A percentile compares a stretch with the other conserved stretches of the same genome.
phyloP scores from a whole-genome alignment of 2,888 invertebrate genomes.

The Leptopilina drosophilae region DNA sequence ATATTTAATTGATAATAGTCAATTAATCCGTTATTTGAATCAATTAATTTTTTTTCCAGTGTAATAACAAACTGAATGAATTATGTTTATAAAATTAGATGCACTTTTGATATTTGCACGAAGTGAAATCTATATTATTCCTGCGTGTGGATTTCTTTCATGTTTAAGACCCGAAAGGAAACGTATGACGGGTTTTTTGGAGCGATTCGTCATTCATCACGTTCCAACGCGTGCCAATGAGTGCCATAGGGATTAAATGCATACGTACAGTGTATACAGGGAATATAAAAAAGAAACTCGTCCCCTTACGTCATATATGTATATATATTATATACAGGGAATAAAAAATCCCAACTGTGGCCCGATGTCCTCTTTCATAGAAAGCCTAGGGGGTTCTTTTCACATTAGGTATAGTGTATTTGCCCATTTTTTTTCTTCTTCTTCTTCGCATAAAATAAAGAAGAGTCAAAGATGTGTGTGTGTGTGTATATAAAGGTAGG shows the following conservation, averaged over 20 bases:
- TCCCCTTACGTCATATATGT: not conserved
- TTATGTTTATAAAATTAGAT: not conserved
- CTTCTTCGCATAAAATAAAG: slow-evolving; percentile 48
- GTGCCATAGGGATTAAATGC: not conserved
- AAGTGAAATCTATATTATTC: not conserved
- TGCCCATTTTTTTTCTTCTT: slow-evolving; percentile 44
- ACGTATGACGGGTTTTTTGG: slow-evolving; percentile 8
- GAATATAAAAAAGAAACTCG: not conserved
- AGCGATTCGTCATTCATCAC: slow-evolving; percentile 23
- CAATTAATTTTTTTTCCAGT: no score
- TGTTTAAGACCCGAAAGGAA: slow-evolving; percentile 9
- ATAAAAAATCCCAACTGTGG: not conserved
- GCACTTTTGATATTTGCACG: not conserved
- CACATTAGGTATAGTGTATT: slow-evolving; percentile 42
- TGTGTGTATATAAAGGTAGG: slow-evolving; percentile 50
- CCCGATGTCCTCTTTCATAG: slow-evolving; percentile 10
- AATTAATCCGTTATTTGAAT: no score
- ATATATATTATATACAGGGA: not conserved
- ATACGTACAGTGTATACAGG: not conserved
- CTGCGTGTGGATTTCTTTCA: not conserved
- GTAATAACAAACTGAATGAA: no score
- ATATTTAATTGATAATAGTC: no score
- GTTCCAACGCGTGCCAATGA: slow-evolving; percentile 25
- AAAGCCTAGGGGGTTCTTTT: slow-evolving; percentile 4
- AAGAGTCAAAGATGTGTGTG: slow-evolving; percentile 51